phyloP scores from a whole-genome alignment of 2,113 vertebrate genomes.

The Thunnus maccoyii region DNA sequence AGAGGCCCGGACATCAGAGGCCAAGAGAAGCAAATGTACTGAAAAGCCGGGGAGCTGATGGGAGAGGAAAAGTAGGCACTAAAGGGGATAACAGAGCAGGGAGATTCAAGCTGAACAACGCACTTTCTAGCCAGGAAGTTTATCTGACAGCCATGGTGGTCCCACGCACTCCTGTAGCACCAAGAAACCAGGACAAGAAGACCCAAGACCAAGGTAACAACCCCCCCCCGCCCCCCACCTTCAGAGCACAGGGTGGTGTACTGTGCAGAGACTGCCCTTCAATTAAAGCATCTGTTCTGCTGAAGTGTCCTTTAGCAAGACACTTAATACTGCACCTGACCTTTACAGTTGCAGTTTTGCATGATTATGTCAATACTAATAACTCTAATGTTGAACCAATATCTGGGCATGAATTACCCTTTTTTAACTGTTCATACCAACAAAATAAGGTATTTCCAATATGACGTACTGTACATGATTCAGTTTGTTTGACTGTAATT shows the following conservation, averaged over 20 bases:
- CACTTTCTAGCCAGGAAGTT: slow-evolving; percentile 56
- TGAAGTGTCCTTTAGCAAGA: neutral
- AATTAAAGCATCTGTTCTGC: neutral
- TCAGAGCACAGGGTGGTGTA: neutral
- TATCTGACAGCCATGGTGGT: slow-evolving; percentile 80
- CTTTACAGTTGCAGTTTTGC: too few relatives aligned
- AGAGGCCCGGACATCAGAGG: slow-evolving; percentile 59
- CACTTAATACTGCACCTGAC: too few relatives aligned
- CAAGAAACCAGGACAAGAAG: slow-evolving; percentile 71
- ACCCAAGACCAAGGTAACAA: slow-evolving; percentile 66
- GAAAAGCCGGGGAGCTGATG: slow-evolving; percentile 50
- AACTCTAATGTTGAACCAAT: too few relatives aligned
- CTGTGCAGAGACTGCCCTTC: neutral
- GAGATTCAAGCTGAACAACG: slow-evolving; percentile 37
- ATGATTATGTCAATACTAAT: too few relatives aligned
- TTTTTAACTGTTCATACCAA: too few relatives aligned
- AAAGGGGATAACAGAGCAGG: slow-evolving; percentile 53
- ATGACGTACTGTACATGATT: too few relatives aligned
- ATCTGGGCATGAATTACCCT: too few relatives aligned
- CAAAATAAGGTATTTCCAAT: too few relatives aligned
- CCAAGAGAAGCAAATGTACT: slow-evolving; percentile 49
- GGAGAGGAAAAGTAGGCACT: slow-evolving; percentile 57
- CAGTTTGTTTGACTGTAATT: too few relatives aligned
- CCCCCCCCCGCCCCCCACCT: neutral
- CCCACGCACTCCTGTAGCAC: slow-evolving; percentile 78